Base-by-base conservation (phyloP, 1,140 invertebrate species). In the Propsilocerus akamusi region DNA sequence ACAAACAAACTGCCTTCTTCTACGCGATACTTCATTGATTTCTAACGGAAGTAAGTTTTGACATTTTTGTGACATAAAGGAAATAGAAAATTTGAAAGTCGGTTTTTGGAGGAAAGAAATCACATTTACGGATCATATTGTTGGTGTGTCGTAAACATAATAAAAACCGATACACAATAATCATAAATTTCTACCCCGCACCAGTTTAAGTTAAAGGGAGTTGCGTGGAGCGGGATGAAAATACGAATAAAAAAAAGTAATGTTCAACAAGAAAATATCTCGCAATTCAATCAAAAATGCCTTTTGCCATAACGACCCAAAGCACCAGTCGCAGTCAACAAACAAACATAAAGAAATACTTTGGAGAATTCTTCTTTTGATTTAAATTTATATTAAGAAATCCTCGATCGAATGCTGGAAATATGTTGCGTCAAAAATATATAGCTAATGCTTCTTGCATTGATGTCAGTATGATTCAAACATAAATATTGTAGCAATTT, bases 41-140 rank as follows among this genome's bases (percentile, higher is more conserved):
- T 41, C 22, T 17, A 17, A 41, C 34, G 34, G 34, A 41, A 41
- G 34, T 41, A 41, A 41, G 34, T 41, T 41, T 41, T 41, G 34
- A 41, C 34, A 41, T 41, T 41, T 41, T 41, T 41, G 34, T 41
- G 34, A 41, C 34, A 41, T 41, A 41, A 41, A 41, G 34, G 34
- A 41, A 41, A 41, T 41, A 41, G 34, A 41, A 41, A n/a, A 41
- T 41, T 41, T 41, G 34, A 41, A 41, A 41, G 22, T 41, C 17
- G 14, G 8, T n/a, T n/a, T n/a, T n/a, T n/a, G n/a, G n/a, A n/a
- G n/a, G 34, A 17, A n/a, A 41, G 17, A 41, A 41, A 41, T 41
- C 34, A 41, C 34, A 41, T 41, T 41, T 41, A 20, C 22, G 5
- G 14, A 41, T 41, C n/a, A 17, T 17, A 17, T 17, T 14, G 17